Evolutionary conservation across 1,140 invertebrate species (phyloP).

Genomic region (Whitmania pigra): DNA sequence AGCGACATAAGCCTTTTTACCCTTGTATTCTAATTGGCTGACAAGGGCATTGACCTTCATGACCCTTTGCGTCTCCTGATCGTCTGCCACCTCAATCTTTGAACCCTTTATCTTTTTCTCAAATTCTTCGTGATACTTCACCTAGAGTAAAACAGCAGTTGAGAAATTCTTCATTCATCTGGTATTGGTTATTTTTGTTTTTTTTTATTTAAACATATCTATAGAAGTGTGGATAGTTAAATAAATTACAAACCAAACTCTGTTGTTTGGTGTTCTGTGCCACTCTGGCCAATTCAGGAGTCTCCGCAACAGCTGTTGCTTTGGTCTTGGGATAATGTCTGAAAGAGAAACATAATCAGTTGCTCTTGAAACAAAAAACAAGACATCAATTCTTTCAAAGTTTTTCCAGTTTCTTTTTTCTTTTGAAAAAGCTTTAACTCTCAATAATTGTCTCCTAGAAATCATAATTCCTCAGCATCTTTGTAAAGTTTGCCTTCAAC

Average conservation of each 20-base stretch:
- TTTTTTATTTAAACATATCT: no score
- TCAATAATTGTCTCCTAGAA: no score
- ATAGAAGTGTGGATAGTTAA: neutral
- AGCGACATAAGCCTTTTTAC: slow-evolving; percentile 12
- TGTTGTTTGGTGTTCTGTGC: slow-evolving; percentile 95
- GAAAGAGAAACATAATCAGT: slow-evolving; percentile 30
- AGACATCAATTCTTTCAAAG: no score
- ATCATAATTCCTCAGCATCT: no score
- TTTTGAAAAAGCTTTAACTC: no score
- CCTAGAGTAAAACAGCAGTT: slow-evolving; percentile 38
- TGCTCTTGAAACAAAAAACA: no score
- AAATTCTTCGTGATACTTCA: slow-evolving; percentile 94
- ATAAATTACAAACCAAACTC: slow-evolving; percentile 60
- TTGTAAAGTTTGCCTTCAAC: no score
- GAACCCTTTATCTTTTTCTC: slow-evolving; percentile 71
- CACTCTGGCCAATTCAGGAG: slow-evolving; percentile 84
- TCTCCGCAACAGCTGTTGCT: slow-evolving; percentile 88
- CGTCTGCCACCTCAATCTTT: slow-evolving; percentile 59
- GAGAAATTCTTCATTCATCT: no score
- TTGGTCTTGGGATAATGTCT: slow-evolving; percentile 94
- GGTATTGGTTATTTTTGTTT: no score
- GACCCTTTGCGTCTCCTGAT: slow-evolving; percentile 74
- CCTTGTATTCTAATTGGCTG: slow-evolving; percentile 38
- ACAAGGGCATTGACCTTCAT: slow-evolving; percentile 34
- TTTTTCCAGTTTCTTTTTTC: no score